Evolutionary conservation across 1,140 invertebrate species (phyloP).

Genomic region (Ceratina japonica): DNA sequence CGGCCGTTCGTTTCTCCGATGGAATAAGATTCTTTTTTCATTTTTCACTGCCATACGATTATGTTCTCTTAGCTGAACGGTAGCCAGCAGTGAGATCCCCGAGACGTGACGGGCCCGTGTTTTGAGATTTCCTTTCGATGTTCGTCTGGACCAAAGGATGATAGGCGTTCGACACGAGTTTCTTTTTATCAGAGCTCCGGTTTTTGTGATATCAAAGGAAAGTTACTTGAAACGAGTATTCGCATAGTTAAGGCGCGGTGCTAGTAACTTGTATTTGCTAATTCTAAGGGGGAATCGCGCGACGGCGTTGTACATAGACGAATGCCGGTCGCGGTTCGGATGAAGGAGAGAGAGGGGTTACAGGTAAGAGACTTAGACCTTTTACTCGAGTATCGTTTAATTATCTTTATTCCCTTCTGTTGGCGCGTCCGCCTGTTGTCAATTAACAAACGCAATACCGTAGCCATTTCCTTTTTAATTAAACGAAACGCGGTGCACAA

Average conservation of each 20-base stretch:
- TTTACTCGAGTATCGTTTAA: constrained; percentile 12
- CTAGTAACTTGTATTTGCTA: constrained; percentile 37
- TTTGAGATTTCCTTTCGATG: not conserved
- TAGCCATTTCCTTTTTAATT: too few relatives aligned
- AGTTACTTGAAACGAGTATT: constrained; percentile 40
- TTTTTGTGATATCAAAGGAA: constrained; percentile 48
- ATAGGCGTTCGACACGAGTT: not conserved
- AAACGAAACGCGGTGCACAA: not conserved
- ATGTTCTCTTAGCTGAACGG: not conserved
- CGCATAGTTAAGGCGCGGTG: constrained; percentile 44
- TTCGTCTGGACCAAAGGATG: not conserved
- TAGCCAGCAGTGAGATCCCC: constrained; percentile 11
- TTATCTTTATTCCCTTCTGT: not conserved
- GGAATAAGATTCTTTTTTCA: not conserved
- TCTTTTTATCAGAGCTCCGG: constrained; percentile 33
- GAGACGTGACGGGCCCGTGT: too few relatives aligned
- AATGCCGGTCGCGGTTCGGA: too few relatives aligned
- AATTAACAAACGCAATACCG: constrained; percentile 29
- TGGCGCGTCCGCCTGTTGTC: not conserved
- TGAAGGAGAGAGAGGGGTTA: too few relatives aligned
- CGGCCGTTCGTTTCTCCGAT: constrained; percentile 52
- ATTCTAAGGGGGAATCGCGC: constrained; percentile 21
- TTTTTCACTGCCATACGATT: not conserved
- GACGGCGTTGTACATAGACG: too few relatives aligned
- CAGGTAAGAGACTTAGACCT: constrained; percentile 43